Conservation (phyloP, 1,140 invertebrate genomes). For the Halyomorpha halys region DNA sequence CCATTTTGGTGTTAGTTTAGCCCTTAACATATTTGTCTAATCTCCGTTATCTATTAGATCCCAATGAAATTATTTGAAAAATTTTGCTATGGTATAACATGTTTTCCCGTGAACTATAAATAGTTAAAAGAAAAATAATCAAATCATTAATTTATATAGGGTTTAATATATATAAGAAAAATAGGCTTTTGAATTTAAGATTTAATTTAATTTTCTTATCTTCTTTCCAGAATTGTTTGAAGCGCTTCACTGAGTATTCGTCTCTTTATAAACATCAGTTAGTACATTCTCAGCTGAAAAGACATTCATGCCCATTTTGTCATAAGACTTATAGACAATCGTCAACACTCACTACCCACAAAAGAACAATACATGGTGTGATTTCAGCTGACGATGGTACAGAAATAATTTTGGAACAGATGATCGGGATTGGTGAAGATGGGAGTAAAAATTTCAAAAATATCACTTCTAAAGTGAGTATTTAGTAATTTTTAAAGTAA, state of each 20-base stretch:
- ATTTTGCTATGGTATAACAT: too few species aligned
- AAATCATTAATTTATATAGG: too few species aligned
- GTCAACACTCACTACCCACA: constrained; percentile 51
- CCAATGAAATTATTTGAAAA: too few species aligned
- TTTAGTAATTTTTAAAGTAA: neutral
- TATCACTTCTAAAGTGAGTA: constrained; percentile 21
- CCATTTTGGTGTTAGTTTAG: too few species aligned
- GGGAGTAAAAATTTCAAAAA: constrained; percentile 25
- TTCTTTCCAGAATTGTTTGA: constrained; percentile 47
- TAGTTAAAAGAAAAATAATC: too few species aligned
- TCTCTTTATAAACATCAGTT: constrained; percentile 63
- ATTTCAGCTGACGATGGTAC: constrained; percentile 27
- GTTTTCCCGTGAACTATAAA: too few species aligned
- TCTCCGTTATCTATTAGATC: too few species aligned
- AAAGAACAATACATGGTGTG: constrained; percentile 38
- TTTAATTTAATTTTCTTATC: neutral
- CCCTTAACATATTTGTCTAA: too few species aligned
- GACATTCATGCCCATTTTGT: constrained; percentile 49
- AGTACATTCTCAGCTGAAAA: constrained; percentile 52
- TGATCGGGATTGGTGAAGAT: constrained; percentile 20
- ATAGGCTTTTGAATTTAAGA: too few species aligned
- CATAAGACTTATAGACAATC: constrained; percentile 49
- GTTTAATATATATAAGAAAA: too few species aligned
- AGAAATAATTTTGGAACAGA: constrained; percentile 27
- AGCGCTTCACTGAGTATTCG: constrained; percentile 63